A percentile compares a stretch with the other conserved stretches of the same genome.
phyloP scores from a whole-genome alignment of 2,113 vertebrate genomes.

The Typhlomys cinereus region DNA sequence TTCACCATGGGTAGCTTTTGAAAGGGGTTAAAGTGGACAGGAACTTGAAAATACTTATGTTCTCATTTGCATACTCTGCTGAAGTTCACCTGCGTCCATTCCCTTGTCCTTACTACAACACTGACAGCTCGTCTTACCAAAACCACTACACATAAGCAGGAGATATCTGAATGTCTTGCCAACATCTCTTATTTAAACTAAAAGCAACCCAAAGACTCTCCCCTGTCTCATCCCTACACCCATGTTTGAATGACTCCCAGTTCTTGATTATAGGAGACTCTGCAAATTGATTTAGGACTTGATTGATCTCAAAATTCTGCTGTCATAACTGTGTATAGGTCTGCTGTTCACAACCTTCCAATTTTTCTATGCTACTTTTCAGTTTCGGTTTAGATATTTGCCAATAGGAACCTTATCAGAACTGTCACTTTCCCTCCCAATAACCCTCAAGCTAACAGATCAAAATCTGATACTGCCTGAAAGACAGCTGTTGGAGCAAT shows the following conservation, averaged over 20 bases:
- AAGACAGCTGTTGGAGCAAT: slow-evolving; percentile 3
- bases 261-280: not conserved
- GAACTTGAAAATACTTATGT: not conserved
- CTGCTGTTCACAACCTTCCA: not conserved
- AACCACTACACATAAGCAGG: not conserved
- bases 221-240: no score
- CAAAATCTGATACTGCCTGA: not conserved
- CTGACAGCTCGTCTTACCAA: not conserved
- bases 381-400: not conserved
- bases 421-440: not conserved
- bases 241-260: not conserved
- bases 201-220: slow-evolving; percentile 6
- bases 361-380: not conserved
- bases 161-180: not conserved
- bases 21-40: not conserved
- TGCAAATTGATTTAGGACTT: not conserved
- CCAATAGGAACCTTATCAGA: not conserved
- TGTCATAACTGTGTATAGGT: not conserved
- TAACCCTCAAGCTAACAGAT: not conserved
- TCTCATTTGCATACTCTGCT: not conserved
- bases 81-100: not conserved
- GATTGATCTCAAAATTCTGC: not conserved
- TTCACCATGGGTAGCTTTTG: not conserved
- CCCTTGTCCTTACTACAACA: not conserved
- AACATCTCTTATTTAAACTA: not conserved